phyloP scores from a whole-genome alignment of 2,797 vertebrate genomes.

The Lutjanus campechanus region DNA sequence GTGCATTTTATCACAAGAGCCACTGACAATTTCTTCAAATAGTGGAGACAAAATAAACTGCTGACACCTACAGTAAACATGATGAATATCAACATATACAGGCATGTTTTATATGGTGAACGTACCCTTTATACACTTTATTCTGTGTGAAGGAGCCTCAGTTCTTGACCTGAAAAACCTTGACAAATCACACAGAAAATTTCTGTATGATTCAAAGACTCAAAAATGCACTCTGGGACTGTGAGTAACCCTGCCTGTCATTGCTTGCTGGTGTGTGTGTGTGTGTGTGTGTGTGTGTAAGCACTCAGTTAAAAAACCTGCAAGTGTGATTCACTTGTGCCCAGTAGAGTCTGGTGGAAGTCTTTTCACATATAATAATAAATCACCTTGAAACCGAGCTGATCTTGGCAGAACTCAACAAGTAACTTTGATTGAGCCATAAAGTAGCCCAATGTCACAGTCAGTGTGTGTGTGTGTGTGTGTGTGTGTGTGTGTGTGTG shows the following conservation, averaged over 20 bases:
- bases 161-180: background rate
- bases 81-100: background rate
- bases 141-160: too few species aligned
- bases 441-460: conserved; percentile 55
- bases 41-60: background rate
- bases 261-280: conserved; percentile 46
- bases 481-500: conserved; percentile 53
- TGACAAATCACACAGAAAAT: conserved; percentile 35
- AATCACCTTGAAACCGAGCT: conserved; percentile 72
- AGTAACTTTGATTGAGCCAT: conserved; percentile 78
- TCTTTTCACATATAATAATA: conserved; percentile 60
- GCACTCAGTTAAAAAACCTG: conserved; percentile 27
- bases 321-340: conserved; percentile 56
- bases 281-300: conserved; percentile 5
- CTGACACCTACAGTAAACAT: background rate
- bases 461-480: too few species aligned
- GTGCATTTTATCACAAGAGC: too few species aligned
- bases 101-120: background rate
- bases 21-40: background rate
- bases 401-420: conserved; percentile 68
- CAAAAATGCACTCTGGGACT: conserved; percentile 19
- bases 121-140: background rate
- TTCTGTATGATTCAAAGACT: conserved; percentile 38
- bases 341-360: conserved; percentile 42
- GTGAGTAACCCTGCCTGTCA: conserved; percentile 45